Conservation (phyloP, 2,113 vertebrate species). For the Chaenocephalus aceratus region DNA sequence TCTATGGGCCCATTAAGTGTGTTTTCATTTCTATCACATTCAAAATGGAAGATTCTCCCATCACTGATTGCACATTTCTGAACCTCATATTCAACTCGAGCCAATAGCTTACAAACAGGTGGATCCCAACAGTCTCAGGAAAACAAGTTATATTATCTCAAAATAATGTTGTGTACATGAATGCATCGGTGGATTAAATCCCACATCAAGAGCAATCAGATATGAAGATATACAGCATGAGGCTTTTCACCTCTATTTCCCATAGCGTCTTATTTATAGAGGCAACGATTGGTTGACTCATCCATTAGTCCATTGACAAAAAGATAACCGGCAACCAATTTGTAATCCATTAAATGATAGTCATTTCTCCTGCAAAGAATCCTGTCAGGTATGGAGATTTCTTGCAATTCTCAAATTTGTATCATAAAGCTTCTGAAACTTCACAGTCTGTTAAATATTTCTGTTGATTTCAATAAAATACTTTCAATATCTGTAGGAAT, state of each 20-base stretch:
- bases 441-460: too few relatives aligned
- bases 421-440: too few relatives aligned
- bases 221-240: slow-evolving; percentile 16
- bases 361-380: too few relatives aligned
- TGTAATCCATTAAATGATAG: too few relatives aligned
- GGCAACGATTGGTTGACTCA: too few relatives aligned
- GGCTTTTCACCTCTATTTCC: background rate
- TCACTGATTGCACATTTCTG: background rate
- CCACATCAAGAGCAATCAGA: background rate
- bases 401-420: too few relatives aligned
- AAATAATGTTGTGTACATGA: background rate
- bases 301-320: too few relatives aligned
- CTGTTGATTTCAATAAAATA: too few relatives aligned
- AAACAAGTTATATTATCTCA: slow-evolving; percentile 3
- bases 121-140: background rate
- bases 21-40: slow-evolving; percentile 37
- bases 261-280: too few relatives aligned
- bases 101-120: slow-evolving; percentile 2
- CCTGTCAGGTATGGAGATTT: too few relatives aligned
- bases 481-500: too few relatives aligned
- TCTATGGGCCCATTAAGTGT: slow-evolving; percentile 12
- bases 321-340: too few relatives aligned
- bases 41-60: background rate
- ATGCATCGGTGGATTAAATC: background rate
- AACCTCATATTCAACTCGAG: slow-evolving; percentile 3